Evolutionary conservation across 2,888 invertebrate genomes (phyloP).

Genomic region (Halictus ligatus): DNA sequence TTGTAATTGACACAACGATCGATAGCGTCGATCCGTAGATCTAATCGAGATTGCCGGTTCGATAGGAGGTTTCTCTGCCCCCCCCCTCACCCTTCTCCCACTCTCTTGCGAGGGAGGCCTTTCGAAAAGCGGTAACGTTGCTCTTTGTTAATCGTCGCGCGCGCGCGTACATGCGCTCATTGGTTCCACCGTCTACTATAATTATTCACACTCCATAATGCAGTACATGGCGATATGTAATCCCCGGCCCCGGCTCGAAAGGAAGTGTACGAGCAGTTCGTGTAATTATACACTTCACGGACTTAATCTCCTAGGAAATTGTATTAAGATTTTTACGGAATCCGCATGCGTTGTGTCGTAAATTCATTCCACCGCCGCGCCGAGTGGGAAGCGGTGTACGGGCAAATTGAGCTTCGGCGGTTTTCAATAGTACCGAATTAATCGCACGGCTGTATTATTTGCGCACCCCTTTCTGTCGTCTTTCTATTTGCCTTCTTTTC

Average conservation of each 20-base stretch:
- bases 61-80: conserved; percentile 22
- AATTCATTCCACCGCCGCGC: conserved; percentile 32
- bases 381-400: conserved; percentile 30
- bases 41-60: conserved; percentile 33
- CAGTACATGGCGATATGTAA: conserved; percentile 65
- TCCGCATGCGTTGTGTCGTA: conserved; percentile 37
- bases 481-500: conserved; percentile 1
- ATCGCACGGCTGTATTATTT: conserved; percentile 42
- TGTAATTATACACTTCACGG: conserved; percentile 67
- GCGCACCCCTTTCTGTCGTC: not conserved
- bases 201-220: conserved; percentile 70
- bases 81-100: not conserved
- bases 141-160: conserved; percentile 60
- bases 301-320: conserved; percentile 70
- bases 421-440: conserved; percentile 52
- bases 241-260: conserved; percentile 55
- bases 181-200: conserved; percentile 63
- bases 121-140: conserved; percentile 51
- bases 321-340: conserved; percentile 67
- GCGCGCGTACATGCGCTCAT: conserved; percentile 37
- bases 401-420: conserved; percentile 19
- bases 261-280: conserved; percentile 61
- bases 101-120: conserved; percentile 28
- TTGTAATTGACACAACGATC: conserved; percentile 52
- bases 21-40: conserved; percentile 39